Conservation (phyloP, 1,140 invertebrate genomes). For the Chrysomallon squamiferum region DNA sequence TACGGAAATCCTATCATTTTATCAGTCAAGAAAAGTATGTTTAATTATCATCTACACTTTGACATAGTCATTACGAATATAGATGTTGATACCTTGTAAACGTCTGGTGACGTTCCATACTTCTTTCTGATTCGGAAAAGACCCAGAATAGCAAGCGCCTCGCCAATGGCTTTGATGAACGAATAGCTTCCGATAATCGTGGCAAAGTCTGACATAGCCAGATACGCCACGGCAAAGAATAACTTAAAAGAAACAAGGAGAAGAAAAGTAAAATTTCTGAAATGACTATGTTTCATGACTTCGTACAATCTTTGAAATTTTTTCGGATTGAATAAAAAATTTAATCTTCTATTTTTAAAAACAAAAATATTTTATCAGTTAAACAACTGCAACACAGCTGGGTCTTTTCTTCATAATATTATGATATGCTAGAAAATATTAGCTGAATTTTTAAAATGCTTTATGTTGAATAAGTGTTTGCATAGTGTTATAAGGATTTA, state of each 20-base stretch:
- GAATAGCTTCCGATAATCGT: neutral
- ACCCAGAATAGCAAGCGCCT: neutral
- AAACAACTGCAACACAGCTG: no score
- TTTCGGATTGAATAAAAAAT: neutral
- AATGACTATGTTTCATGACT: neutral
- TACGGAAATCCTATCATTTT: no score
- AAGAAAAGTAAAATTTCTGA: neutral
- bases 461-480: no score
- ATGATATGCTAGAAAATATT: no score
- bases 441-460: no score
- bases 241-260: neutral
- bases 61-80: no score
- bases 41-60: no score
- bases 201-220: neutral
- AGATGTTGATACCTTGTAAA: no score
- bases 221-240: neutral
- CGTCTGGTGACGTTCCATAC: no score
- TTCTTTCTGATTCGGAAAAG: neutral
- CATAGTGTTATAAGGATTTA: no score
- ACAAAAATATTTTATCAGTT: neutral
- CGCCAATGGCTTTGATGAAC: neutral
- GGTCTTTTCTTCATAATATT: no score
- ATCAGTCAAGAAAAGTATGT: no score
- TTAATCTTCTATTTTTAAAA: neutral
- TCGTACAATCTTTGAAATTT: neutral